Evolutionary conservation across 1,140 invertebrate genomes (phyloP), one percentile per base, ranked within the genome.

Genomic region (Drosophila ironensis): DNA sequence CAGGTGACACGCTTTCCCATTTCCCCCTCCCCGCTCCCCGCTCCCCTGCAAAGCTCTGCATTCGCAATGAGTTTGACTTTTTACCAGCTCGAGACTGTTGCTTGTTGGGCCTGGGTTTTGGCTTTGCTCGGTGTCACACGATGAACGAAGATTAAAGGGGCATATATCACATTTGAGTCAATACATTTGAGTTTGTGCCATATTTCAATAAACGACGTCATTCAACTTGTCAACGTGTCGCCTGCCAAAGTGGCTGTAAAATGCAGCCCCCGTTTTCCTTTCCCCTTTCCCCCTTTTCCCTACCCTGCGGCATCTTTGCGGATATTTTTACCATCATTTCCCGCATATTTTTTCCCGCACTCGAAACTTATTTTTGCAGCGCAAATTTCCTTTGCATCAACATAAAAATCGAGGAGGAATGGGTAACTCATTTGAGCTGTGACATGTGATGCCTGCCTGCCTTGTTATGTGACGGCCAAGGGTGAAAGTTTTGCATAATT

Each of bases 401-500:
- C 48, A 46, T 25, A 40, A 67, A 67, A 68, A 44, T 25, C 30
- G 41, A 6, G 8, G n/a, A 37, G 16, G 2, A 38, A 40, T n/a
- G 8, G 51, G 69, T 64, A 78, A 68, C 74, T 72, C 74, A 72
- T 78, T 78, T 78, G 72, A 78, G 69, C 67, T 61, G 41, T 69
- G 74, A 73, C 74, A 78, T 73, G 56, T 63, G 61, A 72, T 69
- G 74, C 68, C 50, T 54, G 63, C 28, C 47, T 68, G 61, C 68
- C 68, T 63, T 69, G 74, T 72, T 72, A 73, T 46, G 66, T 60
- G 64, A 51, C 73, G 64, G 72, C 51, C 51, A 66, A 52, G 64
- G 66, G 72, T 76, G 74, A 72, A 78, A 78, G 69, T 78, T 78
- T 78, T 72, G 74, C 74, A 78, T 78, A 78, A 78, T 78, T 78